A percentile compares a stretch with the other conserved stretches of the same genome.
These are phyloP conservation scores for Cepaea hortensis DNA, from an alignment of 2,888 invertebrate species.

Conservation along the genomic window DNA sequence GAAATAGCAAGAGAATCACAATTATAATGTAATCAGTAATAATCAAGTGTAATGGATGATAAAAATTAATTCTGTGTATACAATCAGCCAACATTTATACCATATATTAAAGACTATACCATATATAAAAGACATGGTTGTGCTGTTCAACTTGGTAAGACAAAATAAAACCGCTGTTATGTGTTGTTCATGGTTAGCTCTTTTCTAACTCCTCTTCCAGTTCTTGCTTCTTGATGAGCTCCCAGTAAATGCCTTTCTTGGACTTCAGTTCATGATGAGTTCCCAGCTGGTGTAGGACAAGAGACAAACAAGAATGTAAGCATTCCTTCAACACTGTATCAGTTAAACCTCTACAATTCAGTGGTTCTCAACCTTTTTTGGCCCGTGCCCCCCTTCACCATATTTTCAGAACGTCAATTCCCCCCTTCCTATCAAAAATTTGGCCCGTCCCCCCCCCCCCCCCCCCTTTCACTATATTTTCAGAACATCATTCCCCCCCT, in stretches of 20 bases:
- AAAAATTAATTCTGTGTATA: neutral
- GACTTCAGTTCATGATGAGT: slow-evolving; percentile 87
- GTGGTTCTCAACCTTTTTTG: no score
- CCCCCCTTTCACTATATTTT: no score
- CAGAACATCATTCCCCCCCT: no score
- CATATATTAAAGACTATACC: neutral
- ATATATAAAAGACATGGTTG: no score
- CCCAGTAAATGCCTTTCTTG: slow-evolving; percentile 89
- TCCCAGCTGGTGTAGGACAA: slow-evolving; percentile 83
- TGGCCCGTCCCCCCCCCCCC: no score
- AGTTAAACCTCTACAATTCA: no score
- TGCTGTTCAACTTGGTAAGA: no score
- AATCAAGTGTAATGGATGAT: neutral
- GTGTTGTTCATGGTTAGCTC: neutral
- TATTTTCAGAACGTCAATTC: no score
- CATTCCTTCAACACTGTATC: neutral
- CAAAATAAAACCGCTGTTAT: no score
- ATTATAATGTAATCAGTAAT: neutral
- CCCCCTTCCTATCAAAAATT: no score
- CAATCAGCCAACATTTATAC: neutral
- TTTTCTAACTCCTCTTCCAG: slow-evolving; percentile 61
- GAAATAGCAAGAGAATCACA: neutral
- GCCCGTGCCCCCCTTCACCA: no score
- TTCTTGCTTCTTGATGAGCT: slow-evolving; percentile 79
- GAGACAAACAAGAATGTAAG: slow-evolving; percentile 51